These are phyloP conservation scores for Drosophila anomelani DNA, from an alignment of 2,888 invertebrate species.

Conservation along the genomic window DNA sequence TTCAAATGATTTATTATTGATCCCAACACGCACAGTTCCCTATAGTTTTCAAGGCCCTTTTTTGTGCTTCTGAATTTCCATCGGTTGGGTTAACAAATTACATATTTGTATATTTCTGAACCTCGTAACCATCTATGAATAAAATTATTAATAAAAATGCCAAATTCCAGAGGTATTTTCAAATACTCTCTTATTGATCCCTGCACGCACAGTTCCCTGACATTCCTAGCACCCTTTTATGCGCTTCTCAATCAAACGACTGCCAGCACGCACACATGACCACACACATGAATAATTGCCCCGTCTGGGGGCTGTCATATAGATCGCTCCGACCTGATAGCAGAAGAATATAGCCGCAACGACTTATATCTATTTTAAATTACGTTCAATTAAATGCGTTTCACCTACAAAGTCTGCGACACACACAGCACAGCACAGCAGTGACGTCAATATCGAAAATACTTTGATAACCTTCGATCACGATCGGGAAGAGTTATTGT, in stretches of 20 bases:
- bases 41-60: neutral
- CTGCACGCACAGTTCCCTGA: constrained; percentile 57
- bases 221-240: constrained; percentile 57
- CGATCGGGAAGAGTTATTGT: constrained; percentile 48
- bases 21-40: neutral
- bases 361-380: constrained; percentile 76
- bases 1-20: neutral
- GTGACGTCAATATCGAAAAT: constrained; percentile 59
- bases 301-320: constrained; percentile 45
- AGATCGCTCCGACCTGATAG: constrained; percentile 65
- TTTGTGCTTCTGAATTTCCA: neutral
- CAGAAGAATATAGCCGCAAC: constrained; percentile 44
- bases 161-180: constrained; percentile 19
- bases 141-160: constrained; percentile 1
- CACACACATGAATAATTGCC: constrained; percentile 36
- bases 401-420: constrained; percentile 56
- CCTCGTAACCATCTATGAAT: neutral
- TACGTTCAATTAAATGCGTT: constrained; percentile 74
- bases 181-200: constrained; percentile 26
- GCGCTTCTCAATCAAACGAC: constrained; percentile 51
- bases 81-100: too few species aligned
- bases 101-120: neutral
- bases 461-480: constrained; percentile 56
- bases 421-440: constrained; percentile 7
- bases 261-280: constrained; percentile 31